Evolutionary conservation across 2,797 vertebrate species (phyloP).

Genomic region (Eptatretus atami): DNA sequence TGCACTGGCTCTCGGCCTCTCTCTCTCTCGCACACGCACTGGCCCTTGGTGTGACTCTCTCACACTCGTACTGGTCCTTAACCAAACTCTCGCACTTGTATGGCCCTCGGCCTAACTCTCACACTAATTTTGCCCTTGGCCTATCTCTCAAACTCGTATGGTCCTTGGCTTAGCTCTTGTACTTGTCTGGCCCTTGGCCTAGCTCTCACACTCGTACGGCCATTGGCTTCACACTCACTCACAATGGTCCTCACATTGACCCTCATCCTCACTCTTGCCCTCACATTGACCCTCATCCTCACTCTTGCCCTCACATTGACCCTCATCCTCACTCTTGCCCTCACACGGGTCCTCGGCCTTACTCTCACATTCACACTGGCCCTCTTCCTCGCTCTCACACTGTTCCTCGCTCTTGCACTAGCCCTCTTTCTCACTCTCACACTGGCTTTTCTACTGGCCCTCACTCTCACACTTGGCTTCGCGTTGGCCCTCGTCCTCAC

Average conservation of each 20-base stretch:
- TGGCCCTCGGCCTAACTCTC: too few relatives aligned
- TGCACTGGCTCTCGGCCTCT: too few relatives aligned
- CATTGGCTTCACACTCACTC: not conserved
- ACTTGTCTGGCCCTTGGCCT: not conserved
- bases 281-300: not conserved
- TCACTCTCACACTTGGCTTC: not conserved
- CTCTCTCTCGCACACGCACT: too few relatives aligned
- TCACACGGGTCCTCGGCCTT: not conserved
- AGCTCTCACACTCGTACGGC: not conserved
- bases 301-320: not conserved
- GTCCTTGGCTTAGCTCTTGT: not conserved
- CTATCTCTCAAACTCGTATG: not conserved
- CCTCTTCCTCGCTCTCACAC: not conserved
- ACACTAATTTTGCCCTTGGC: not conserved
- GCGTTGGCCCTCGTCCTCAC: not conserved
- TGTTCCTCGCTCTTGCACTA: not conserved
- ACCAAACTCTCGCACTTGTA: too few relatives aligned
- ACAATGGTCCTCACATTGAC: not conserved
- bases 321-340: not conserved
- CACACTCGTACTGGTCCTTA: too few relatives aligned
- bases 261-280: not conserved
- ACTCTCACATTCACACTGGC: not conserved
- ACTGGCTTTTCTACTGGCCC: not conserved
- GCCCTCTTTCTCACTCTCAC: not conserved
- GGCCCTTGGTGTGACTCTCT: too few relatives aligned